Conservation (phyloP, 2,888 invertebrate species). For the Drosophila formosana region DNA sequence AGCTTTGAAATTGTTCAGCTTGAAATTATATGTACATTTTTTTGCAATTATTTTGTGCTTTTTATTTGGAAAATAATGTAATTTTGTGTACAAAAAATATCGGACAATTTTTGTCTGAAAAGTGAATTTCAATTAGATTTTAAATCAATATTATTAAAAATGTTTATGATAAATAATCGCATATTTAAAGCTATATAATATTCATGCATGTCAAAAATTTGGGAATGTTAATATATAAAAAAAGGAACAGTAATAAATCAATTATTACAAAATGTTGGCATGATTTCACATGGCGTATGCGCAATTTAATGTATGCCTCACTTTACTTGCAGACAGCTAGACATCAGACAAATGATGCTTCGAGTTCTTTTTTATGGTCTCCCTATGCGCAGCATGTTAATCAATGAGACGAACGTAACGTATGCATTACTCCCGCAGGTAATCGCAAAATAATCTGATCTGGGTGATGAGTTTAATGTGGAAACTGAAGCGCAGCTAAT, state of each 20-base stretch:
- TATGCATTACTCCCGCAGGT: neutral
- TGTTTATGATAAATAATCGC: too few relatives aligned
- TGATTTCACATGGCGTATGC: neutral
- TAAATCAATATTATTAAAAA: too few relatives aligned
- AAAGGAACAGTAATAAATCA: neutral
- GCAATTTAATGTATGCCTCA: neutral
- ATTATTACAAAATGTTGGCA: neutral
- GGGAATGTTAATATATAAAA: neutral
- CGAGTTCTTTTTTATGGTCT: neutral
- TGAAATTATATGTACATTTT: neutral
- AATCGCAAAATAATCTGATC: constrained; percentile 8
- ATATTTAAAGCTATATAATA: too few relatives aligned
- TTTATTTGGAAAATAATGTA: too few relatives aligned
- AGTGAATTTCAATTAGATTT: too few relatives aligned
- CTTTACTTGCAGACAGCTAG: neutral
- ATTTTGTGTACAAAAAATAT: too few relatives aligned
- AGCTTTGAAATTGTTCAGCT: neutral
- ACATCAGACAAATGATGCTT: neutral
- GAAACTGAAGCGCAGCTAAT: constrained; percentile 27
- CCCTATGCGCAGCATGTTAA: neutral
- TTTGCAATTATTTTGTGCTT: too few relatives aligned
- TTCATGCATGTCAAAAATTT: neutral
- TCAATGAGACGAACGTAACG: constrained; percentile 2
- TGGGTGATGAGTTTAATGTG: neutral
- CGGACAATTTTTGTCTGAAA: too few relatives aligned